Base-by-base conservation (phyloP, 2,113 vertebrate species). In the Aldabrachelys gigantea region DNA sequence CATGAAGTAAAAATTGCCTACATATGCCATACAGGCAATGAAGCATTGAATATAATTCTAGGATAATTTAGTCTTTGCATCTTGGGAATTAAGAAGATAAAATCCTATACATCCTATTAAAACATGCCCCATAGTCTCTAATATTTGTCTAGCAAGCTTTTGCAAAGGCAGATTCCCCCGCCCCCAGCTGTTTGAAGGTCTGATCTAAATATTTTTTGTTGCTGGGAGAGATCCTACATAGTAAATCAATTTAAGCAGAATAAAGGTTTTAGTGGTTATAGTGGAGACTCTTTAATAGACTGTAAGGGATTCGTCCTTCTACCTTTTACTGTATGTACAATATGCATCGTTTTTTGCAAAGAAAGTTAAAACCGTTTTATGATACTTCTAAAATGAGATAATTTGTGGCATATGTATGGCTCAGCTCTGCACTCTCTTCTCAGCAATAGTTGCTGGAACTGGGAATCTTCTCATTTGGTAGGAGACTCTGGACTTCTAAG, bases 201-300 rank as follows among this genome's bases (percentile, higher is more conserved):
- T 81, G 52, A 16, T 80, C 80, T 80, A 76, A 92, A 82, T 96
- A 96, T 97, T 98, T 98, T 97, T 97, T 86, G 97, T 98, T 98
- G 96, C 97, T 98, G 98, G 98, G 97, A 92, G 97, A 97, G 89
- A 97, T 94, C 91, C 82, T 79, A 49, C 78, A 31, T 52, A 87
- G 81, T 93, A 90, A 90, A 96, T 91, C 29, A 96, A 12, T 96
- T 91, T 88, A 85, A 76, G 76, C 4, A 29, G 91, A 80, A 87
- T 92, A 81, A 89, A 94, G 85, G 80, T 65, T 93, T 89, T 65
- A 96, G 97, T 97, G 97, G 96, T 98, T 90, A 62, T 91, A 7
- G 1, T 87, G 94, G 92, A 96, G 91, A 3, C 50, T 87, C 82
- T 94, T 83, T 59, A 91, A 89, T 82, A 92, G 92, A 89, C 89